Conservation (phyloP, 2,888 invertebrate genomes). For the Cinara cedri region DNA sequence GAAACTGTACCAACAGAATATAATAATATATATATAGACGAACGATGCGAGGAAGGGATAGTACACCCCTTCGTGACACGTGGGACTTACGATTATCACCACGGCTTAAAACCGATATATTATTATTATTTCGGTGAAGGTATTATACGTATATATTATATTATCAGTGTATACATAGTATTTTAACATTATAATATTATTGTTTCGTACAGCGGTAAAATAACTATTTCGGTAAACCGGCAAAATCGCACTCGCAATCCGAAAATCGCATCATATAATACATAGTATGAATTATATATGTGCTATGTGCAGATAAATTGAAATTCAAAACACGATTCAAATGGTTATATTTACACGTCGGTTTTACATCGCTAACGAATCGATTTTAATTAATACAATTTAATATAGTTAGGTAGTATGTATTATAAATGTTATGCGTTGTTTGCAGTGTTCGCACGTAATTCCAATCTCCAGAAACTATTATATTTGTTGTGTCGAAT, state of each 20-base stretch:
- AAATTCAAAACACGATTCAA: background rate
- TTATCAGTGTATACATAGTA: too few species aligned
- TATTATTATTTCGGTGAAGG: background rate
- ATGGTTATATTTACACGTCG: background rate
- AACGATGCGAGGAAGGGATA: too few species aligned
- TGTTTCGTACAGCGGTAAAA: slow-evolving; percentile 12
- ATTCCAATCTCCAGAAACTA: background rate
- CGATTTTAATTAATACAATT: background rate
- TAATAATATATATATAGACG: too few species aligned
- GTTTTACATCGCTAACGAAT: background rate
- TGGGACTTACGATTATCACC: background rate
- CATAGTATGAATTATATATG: background rate
- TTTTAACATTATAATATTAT: too few species aligned
- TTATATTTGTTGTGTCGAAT: background rate
- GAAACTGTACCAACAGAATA: too few species aligned
- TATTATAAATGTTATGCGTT: too few species aligned
- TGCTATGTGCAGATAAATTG: background rate
- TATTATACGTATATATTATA: background rate
- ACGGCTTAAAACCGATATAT: slow-evolving; percentile 9
- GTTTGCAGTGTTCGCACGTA: too few species aligned
- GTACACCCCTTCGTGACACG: background rate
- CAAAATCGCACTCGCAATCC: too few species aligned
- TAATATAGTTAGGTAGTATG: too few species aligned
- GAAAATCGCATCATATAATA: background rate
- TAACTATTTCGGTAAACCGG: background rate